A percentile compares a stretch with the other conserved stretches of the same genome.
Conservation (phyloP, 2,888 invertebrate species). For the Steinernema hermaphroditum region DNA sequence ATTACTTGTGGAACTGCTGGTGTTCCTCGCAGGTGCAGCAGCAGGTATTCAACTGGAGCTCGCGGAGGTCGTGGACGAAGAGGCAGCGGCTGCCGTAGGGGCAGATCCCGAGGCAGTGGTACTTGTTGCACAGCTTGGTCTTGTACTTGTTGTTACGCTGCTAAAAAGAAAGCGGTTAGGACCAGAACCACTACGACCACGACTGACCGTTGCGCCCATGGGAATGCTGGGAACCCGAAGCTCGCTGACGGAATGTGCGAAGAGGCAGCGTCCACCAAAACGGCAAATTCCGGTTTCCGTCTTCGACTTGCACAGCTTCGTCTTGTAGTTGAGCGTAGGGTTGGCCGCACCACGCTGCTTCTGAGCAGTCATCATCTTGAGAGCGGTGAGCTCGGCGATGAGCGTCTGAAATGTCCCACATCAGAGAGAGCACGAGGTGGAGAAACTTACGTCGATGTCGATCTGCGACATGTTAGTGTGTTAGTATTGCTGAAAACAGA, state of each 20-base stretch:
- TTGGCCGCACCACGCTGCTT: neutral
- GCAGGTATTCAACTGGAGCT: no score
- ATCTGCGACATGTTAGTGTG: no score
- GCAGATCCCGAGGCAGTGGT: neutral
- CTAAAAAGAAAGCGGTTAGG: neutral
- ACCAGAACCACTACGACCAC: neutral
- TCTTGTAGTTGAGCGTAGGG: slow-evolving; percentile 75
- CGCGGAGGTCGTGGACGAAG: neutral
- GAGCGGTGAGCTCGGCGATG: neutral
- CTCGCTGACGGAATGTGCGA: slow-evolving; percentile 88
- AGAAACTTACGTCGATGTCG: neutral
- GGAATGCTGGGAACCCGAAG: slow-evolving; percentile 66
- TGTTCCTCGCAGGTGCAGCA: no score
- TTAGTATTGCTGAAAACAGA: no score
- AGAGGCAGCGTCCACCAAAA: slow-evolving; percentile 82
- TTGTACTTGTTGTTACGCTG: slow-evolving; percentile 2
- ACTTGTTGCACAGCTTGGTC: slow-evolving; percentile 21
- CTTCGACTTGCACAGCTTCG: slow-evolving; percentile 84
- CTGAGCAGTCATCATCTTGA: neutral
- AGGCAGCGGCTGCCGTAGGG: slow-evolving; percentile 5
- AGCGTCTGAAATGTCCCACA: neutral
- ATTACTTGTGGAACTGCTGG: no score
- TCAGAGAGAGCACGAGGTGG: neutral
- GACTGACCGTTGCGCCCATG: neutral
- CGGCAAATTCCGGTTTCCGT: slow-evolving; percentile 81